phyloP scores from a whole-genome alignment of 92 coral and sea anemone genomes.

The Bergia puertoricense region DNA sequence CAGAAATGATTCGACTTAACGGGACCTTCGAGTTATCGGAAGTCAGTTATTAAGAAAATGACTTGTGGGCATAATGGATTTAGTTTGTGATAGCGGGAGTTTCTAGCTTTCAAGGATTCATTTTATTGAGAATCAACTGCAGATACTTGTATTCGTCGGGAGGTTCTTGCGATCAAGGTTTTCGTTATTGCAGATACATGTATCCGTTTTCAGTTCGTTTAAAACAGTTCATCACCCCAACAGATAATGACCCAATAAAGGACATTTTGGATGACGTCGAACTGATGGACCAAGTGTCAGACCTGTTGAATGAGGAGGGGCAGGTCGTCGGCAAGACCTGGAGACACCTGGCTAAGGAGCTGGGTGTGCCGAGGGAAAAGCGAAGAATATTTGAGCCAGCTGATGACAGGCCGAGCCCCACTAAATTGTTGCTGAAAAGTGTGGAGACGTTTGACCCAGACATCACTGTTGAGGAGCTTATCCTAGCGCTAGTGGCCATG shows the following conservation, averaged over 20 bases:
- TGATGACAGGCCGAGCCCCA: constrained; percentile 66
- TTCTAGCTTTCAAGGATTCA: too few species aligned
- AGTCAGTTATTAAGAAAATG: not conserved
- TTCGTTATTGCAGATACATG: not conserved
- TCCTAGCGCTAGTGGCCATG: constrained; percentile 90
- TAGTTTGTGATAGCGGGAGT: not conserved
- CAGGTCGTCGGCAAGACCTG: constrained; percentile 59
- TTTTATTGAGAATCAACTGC: too few species aligned
- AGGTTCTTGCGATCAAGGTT: too few species aligned
- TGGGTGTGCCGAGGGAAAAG: constrained; percentile 74
- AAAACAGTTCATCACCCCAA: not conserved
- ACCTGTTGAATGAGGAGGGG: constrained; percentile 70
- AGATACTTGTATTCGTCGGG: too few species aligned
- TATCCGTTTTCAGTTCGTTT: too few species aligned
- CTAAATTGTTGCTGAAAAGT: constrained; percentile 68
- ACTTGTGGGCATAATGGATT: not conserved
- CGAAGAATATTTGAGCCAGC: constrained; percentile 71
- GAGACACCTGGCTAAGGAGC: constrained; percentile 72
- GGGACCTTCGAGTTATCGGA: not conserved
- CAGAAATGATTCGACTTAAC: too few species aligned
- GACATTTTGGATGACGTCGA: constrained; percentile 78
- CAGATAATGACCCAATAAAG: constrained; percentile 73
- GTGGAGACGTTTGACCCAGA: constrained; percentile 81
- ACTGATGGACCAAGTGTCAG: constrained; percentile 73
- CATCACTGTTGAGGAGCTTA: constrained; percentile 81